Evolutionary conservation across 2,113 vertebrate species (phyloP).

Genomic region (Sterrhoptilus dennistouni): DNA sequence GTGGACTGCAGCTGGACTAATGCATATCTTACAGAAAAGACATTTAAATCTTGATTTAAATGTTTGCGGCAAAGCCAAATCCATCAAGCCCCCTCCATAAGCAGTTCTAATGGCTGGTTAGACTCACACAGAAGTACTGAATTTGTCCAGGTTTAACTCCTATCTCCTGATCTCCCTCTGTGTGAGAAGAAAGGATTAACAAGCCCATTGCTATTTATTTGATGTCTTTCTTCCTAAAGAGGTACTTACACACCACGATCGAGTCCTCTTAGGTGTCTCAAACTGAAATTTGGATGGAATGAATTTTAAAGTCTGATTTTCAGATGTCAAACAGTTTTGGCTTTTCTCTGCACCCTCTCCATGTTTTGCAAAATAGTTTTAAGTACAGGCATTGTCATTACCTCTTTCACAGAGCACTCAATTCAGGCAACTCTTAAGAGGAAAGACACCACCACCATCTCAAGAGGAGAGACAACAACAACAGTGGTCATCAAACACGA

Average conservation of each 20-base stretch:
- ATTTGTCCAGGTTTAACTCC: conserved; percentile 21
- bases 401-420: neutral
- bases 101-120: neutral
- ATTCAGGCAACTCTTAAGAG: neutral
- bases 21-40: neutral
- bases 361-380: neutral
- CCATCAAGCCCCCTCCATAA: neutral
- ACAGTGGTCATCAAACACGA: neutral
- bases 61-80: neutral
- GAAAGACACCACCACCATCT: neutral
- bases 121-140: neutral
- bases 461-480: neutral
- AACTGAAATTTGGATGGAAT: neutral
- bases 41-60: conserved; percentile 21
- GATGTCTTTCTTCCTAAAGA: neutral
- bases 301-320: neutral
- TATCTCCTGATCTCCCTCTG: neutral
- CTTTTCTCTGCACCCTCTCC: neutral
- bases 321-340: neutral
- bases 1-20: neutral
- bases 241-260: neutral
- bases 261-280: neutral
- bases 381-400: neutral
- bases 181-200: neutral
- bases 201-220: neutral